Evolutionary conservation across 1,140 invertebrate species (phyloP).

Genomic region (Cydia fagiglandana): DNA sequence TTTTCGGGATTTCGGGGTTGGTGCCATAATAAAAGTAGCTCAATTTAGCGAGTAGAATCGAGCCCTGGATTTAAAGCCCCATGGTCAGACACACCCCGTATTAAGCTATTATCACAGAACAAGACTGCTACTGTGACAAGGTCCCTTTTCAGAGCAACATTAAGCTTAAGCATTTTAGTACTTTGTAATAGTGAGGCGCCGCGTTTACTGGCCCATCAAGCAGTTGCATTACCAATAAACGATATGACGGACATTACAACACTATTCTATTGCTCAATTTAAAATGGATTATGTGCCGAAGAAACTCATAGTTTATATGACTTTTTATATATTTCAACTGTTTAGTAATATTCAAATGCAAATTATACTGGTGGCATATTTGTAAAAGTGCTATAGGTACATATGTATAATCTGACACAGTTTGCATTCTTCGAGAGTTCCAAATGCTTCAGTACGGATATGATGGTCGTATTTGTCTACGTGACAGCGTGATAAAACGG

Average conservation of each 20-base stretch:
- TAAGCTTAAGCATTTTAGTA: slow-evolving; percentile 17
- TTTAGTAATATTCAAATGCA: background rate
- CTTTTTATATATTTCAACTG: background rate
- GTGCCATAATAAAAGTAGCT: no score
- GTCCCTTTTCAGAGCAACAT: background rate
- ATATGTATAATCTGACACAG: background rate
- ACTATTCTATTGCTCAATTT: background rate
- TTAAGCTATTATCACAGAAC: no score
- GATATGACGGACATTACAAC: slow-evolving; percentile 26
- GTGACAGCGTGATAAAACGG: no score
- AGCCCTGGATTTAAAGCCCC: no score
- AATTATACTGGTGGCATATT: background rate
- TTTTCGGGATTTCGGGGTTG: no score
- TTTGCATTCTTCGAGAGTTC: background rate
- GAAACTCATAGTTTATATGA: background rate
- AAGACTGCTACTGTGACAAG: no score
- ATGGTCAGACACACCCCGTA: no score
- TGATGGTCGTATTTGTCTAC: no score
- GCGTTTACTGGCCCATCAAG: background rate
- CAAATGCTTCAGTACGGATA: no score
- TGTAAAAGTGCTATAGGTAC: background rate
- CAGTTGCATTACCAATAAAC: slow-evolving; percentile 16
- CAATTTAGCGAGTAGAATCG: no score
- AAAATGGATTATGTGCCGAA: background rate
- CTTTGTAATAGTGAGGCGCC: slow-evolving; percentile 16